Base-by-base conservation (phyloP, 2,888 invertebrate species). In the Pachycephus smyrnensis region DNA sequence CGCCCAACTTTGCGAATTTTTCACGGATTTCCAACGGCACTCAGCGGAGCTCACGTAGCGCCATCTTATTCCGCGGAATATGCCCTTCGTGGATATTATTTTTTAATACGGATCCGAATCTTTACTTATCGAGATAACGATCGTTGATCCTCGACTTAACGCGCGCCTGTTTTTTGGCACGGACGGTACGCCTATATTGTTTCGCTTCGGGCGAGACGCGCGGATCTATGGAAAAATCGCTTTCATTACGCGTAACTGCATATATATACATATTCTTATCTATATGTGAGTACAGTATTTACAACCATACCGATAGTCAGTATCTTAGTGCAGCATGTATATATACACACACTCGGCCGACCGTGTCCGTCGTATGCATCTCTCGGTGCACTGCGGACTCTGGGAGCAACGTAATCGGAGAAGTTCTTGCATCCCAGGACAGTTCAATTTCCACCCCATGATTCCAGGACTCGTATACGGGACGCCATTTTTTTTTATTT, bases 1-100 rank as follows among this genome's bases (percentile, higher is more conserved):
- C 91, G 89, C 87, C 84, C 87, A 88, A 88, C 87, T 90, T 90
- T 87, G 88, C 88, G 87, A 89, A 90, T 90, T 91, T 91, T 91
- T 91, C 90, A 87, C 87, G 86, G 88, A 90, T 90, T 90, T 87
- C 87, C 87, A 84, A 81, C 36, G 71, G 55, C 55, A 55, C 55
- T 55, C 71, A 71, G 71, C 71, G 71, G 32, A 31, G 32, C 55
- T 55, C 23, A 55, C 55, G 55, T 55, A 55, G 55, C 55, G 55
- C 55, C 55, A 55, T 55, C 55, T 55, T 55, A 55, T 55, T 55
- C 55, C 55, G 55, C 23, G 23, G 23, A 55, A 23, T 9, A 55
- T 23, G 0, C 6, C 55, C 55, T 55, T 55, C 23, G 55, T 23
- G 55, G 55, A 55, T 55, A 55, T 55, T 55, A 55, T 55, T 55